Base-by-base conservation (phyloP, 2,888 invertebrate species). In the Plebejus melissa region DNA sequence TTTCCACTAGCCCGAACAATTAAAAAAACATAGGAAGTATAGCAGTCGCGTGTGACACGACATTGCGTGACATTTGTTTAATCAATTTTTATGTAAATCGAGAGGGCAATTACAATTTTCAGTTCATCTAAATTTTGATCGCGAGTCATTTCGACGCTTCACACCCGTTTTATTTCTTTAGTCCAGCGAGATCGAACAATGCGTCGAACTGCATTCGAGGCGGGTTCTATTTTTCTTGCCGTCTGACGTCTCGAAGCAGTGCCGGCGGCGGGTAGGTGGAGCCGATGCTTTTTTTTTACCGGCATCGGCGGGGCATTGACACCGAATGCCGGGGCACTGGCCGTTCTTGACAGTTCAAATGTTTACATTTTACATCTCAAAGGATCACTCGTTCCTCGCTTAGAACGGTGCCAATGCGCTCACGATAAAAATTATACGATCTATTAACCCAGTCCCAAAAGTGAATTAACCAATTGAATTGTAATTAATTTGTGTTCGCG, bases 291-390 rank as follows among this genome's bases (percentile, higher is more conserved):
- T 93, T 93, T 92, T 92, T 93, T 90, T 85, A 88, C 88, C 90
- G 89, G 87, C 90, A 90, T 89, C 88, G 87, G 83, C 87, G 84
- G 93, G 92, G 91, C 93, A 92, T 88, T 91, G 92, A 93, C 93
- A 87, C 87, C 84, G 84, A 83, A 83, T 84, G 80, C 83, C 88
- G 90, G 93, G 90, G 91, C 93, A 90, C 89, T 91, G 93, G 83
- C 93, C 93, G 93, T 93, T 93, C 93, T 93, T 93, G 93, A 93
- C 92, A 93, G 92, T 92, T 92, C 90, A 92, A 91, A 92, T 93
- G 90, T 92, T 93, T 92, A 91, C 88, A 88, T 88, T 88, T 84
- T 85, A 86, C 87, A 86, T 87, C 87, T 87, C 87, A 84, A 87
- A 88, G 89, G 90, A 90, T 89, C 86, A 86, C 83, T 81, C 82